Evolutionary conservation across 2,797 vertebrate species (phyloP).

Genomic region (Falco cherrug): DNA sequence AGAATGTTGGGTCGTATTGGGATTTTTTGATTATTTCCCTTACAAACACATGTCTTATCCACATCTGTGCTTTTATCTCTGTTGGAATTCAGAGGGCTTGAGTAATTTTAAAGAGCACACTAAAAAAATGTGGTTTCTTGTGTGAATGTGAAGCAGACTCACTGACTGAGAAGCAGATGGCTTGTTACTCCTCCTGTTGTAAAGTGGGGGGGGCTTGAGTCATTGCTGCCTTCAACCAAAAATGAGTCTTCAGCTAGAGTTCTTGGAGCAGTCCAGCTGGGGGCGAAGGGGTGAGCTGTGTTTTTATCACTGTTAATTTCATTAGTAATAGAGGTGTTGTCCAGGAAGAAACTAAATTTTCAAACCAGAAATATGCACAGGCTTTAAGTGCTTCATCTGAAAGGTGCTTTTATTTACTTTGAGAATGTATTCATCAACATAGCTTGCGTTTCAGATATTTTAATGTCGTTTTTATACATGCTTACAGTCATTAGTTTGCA

Average conservation of each 20-base stretch:
- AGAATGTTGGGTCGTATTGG: neutral
- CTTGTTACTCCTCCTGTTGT: neutral
- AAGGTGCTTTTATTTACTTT: slow-evolving; percentile 22
- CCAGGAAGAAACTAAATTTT: neutral
- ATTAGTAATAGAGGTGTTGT: neutral
- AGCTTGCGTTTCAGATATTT: neutral
- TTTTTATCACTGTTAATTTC: neutral
- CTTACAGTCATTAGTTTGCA: slow-evolving; percentile 34
- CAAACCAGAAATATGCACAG: neutral
- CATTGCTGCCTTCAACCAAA: neutral
- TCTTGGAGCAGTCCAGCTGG: neutral
- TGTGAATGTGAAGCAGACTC: neutral
- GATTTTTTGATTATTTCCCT: neutral
- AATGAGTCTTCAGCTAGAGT: neutral
- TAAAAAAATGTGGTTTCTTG: neutral
- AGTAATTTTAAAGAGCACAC: neutral
- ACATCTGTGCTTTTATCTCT: neutral
- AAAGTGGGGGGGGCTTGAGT: neutral
- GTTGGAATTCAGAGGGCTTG: neutral
- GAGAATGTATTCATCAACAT: neutral
- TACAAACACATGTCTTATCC: neutral
- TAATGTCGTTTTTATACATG: neutral
- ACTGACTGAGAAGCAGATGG: neutral
- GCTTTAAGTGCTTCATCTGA: neutral
- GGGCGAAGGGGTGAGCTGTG: neutral